Base-by-base conservation (phyloP, 2,888 invertebrate species). In the Acleris holmiana region DNA sequence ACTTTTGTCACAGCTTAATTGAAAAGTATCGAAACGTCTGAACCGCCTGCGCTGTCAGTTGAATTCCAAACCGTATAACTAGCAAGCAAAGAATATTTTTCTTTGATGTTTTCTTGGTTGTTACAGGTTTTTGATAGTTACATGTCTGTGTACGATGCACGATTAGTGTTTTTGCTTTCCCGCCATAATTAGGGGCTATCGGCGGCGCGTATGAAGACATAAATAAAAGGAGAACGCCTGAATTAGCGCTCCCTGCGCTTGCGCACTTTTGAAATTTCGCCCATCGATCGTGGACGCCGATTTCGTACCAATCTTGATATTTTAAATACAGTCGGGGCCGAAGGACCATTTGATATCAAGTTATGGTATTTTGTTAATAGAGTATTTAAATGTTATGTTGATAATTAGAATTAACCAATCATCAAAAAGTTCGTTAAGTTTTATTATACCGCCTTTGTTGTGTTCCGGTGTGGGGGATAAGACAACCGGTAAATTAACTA, bases 181-280 rank as follows among this genome's bases (percentile, higher is more conserved):
- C 80, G 72, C 77, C 84, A 88, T 92, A 92, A 92, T 92, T 92
- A 91, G 89, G 89, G 84, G 82, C 87, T 87, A 91, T 91, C 91
- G 90, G 88, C 91, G 91, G 89, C 84, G 76, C 79, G 88, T 91
- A 92, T 92, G 91, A 91, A 91, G 92, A 91, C 91, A 91, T 92
- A 92, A 91, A 91, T 91, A 90, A 92, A 89, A 82, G 73, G 84
- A 79, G 85, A 82, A 82, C 82, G 76, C 74, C 76, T 80, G 87
- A 89, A 87, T 89, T 87, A 88, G 89, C 86, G 77, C 74, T 68
- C 35, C 35, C n/a, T 44, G 75, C 76, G 76, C 73, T 74, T 76
- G 75, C 73, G 75, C 80, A 77, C 78, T 74, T 67, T 79, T 83
- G 82, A 84, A 85, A 86, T 85, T 88, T 84, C 88, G 83, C 41